Evolutionary conservation across 1,140 invertebrate genomes (phyloP).

Genomic region (Amyelois transitella): DNA sequence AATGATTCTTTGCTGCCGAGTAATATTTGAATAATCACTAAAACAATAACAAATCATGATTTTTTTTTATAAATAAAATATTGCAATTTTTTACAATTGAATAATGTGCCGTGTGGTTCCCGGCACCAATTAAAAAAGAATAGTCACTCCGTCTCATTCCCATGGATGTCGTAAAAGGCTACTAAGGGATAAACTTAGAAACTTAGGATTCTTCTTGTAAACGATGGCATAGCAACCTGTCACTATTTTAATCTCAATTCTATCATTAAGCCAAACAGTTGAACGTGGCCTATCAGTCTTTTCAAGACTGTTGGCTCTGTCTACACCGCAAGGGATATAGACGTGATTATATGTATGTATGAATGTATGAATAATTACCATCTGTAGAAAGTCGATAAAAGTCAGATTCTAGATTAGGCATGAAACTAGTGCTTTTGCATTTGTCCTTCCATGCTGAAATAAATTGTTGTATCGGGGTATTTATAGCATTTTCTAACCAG

Average conservation of each 20-base stretch:
- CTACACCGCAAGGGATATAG: too few relatives aligned
- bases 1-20: slow-evolving; percentile 76
- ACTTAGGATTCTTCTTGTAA: too few relatives aligned
- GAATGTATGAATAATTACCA: slow-evolving; percentile 62
- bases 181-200: too few relatives aligned
- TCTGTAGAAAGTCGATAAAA: slow-evolving; percentile 86
- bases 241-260: too few relatives aligned
- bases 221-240: too few relatives aligned
- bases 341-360: too few relatives aligned
- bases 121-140: too few relatives aligned
- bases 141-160: background rate
- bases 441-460: slow-evolving; percentile 62
- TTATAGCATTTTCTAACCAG: slow-evolving; percentile 70
- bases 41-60: slow-evolving; percentile 21
- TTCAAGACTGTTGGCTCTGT: too few relatives aligned
- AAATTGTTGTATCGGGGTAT: slow-evolving; percentile 68
- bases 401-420: slow-evolving; percentile 78
- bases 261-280: too few relatives aligned
- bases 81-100: slow-evolving; percentile 1
- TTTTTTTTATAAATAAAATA: background rate
- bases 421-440: slow-evolving; percentile 24
- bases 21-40: slow-evolving; percentile 82
- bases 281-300: too few relatives aligned
- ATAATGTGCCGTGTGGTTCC: too few relatives aligned
- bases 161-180: too few relatives aligned